These are phyloP conservation scores for Aptenodytes patagonicus DNA, from an alignment of 2,113 vertebrate species.

Conservation along the genomic window DNA sequence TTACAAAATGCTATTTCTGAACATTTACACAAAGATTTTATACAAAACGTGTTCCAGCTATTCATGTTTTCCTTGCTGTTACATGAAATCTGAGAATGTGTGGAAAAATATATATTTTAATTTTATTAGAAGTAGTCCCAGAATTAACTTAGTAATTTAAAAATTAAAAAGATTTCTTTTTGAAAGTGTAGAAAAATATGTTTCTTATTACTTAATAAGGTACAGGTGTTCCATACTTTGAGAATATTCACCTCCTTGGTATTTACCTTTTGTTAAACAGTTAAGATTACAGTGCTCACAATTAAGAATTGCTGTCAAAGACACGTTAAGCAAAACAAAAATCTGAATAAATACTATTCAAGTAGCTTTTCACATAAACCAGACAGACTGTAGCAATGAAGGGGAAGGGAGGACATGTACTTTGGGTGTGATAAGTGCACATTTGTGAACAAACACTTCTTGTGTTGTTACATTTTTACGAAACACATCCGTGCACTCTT, in stretches of 20 bases:
- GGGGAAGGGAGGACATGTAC: neutral
- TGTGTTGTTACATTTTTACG: neutral
- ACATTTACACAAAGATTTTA: neutral
- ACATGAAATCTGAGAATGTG: neutral
- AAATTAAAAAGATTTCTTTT: neutral
- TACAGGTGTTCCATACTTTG: neutral
- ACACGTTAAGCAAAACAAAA: neutral
- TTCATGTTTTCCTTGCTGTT: neutral
- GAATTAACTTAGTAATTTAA: neutral
- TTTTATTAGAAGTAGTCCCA: neutral
- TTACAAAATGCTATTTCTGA: neutral
- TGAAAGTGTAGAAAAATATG: neutral
- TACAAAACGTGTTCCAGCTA: neutral
- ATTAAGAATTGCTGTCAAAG: neutral
- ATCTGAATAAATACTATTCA: neutral
- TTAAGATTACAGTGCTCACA: neutral
- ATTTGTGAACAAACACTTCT: neutral
- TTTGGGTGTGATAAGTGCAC: neutral
- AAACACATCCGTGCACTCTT: neutral
- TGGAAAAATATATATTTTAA: neutral
- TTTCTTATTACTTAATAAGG: neutral
- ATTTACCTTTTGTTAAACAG: neutral
- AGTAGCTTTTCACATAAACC: neutral
- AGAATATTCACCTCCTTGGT: neutral
- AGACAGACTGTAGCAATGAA: neutral